A percentile compares a stretch with the other conserved stretches of the same genome.
Evolutionary conservation across 2,888 invertebrate genomes (phyloP).

Genomic region (Tetragnatha montana): DNA sequence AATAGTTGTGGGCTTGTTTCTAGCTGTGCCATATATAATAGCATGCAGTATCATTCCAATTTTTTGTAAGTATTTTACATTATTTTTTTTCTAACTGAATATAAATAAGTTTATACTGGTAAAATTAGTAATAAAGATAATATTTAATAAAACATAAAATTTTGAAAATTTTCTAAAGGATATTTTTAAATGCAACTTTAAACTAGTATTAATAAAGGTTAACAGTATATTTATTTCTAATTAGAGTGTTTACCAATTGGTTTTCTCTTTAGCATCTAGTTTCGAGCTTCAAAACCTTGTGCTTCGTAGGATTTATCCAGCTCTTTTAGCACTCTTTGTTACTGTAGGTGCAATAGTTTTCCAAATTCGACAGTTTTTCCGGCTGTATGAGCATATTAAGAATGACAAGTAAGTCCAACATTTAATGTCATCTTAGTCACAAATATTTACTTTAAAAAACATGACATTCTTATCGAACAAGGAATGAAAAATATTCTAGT

Average conservation of each 20-base stretch:
- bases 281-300: conserved; percentile 82
- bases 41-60: conserved; percentile 82
- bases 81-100: neutral
- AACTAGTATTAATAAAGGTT: neutral
- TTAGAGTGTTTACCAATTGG: no score
- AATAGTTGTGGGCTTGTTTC: conserved; percentile 89
- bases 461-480: no score
- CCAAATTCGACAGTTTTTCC: conserved; percentile 94
- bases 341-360: conserved; percentile 84
- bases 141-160: neutral
- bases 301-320: conserved; percentile 91
- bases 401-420: conserved; percentile 88
- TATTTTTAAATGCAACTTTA: neutral
- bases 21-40: conserved; percentile 94
- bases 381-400: conserved; percentile 97
- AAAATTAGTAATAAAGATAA: neutral
- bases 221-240: neutral
- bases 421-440: neutral
- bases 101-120: neutral
- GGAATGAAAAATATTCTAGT: no score
- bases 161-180: neutral
- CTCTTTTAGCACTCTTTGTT: conserved; percentile 84
- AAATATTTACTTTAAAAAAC: neutral
- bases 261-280: conserved; percentile 74
- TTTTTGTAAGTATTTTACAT: conserved; percentile 75